Percentiles rank a stretch among this genome's conserved stretches.
Evolutionary conservation across 2,797 vertebrate species (phyloP).

Genomic region (Lophotriccus pileatus): DNA sequence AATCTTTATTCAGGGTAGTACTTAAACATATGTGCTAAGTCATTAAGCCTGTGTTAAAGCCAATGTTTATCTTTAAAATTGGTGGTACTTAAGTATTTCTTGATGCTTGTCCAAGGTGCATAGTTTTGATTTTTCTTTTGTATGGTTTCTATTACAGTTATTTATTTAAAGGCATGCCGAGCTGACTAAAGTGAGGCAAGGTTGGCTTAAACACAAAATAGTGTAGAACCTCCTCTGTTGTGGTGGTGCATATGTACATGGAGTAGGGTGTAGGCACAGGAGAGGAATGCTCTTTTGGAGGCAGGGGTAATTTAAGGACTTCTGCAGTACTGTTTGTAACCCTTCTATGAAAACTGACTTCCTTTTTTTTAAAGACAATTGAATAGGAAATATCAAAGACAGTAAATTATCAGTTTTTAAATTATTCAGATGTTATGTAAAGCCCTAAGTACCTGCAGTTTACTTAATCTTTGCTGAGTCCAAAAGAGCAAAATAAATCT

Average conservation of each 20-base stretch:
- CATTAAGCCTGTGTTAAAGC: neutral
- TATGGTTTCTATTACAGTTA: neutral
- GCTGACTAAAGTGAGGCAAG: neutral
- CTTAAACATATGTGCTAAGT: neutral
- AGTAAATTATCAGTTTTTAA: neutral
- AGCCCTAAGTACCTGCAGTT: neutral
- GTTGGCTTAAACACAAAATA: neutral
- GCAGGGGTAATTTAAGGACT: neutral
- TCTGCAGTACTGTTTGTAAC: neutral
- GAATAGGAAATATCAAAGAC: neutral
- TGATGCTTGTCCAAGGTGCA: neutral
- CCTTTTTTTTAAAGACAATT: neutral
- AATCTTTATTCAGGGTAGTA: neutral
- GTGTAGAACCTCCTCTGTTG: neutral
- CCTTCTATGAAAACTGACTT: neutral
- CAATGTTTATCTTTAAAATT: neutral
- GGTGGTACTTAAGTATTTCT: neutral
- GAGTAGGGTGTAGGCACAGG: neutral
- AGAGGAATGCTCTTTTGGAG: neutral
- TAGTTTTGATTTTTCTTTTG: neutral
- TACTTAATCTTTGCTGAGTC: neutral
- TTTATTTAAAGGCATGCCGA: neutral
- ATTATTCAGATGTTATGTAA: neutral
- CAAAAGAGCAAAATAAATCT: neutral
- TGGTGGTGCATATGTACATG: accelerated